Evolutionary conservation across 2,113 vertebrate species (phyloP), one percentile per base, ranked within the genome.

Genomic region (Brachyistius frenatus): DNA sequence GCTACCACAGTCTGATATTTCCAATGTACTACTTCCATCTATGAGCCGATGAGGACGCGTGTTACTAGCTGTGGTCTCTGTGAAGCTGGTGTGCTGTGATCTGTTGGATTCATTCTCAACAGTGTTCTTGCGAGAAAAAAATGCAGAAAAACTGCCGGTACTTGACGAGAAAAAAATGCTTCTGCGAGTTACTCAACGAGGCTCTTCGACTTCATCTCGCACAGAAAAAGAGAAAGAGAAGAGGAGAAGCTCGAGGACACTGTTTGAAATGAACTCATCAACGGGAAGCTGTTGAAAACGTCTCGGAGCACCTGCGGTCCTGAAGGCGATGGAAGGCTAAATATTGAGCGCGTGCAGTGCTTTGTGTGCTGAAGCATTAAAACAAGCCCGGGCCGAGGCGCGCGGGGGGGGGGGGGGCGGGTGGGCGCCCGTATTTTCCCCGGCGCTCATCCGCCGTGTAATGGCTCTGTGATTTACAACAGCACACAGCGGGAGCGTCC

Each of bases 391-490:
- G 9, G 52, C 35, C 63, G 57, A 73, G 23, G 49, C 47, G 39
- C 32, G 23, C 47, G 39, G 36, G 23, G 44, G 30, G 7, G 44
- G 30, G 7, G 15, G 15, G 63, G 72, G 63, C 49, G 31, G n/a
- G 4, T 30, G 72, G 30, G 23, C 23, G 23, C 23, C 74, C 36
- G 30, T 74, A 77, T 83, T 81, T 80, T 61, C 56, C 9, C 23
- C 50, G 53, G 36, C 53, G 61, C 73, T 80, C 76, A 80, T 74
- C 68, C 64, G 33, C 66, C 7, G 1, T 73, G 69, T 89, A 87
- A 90, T 85, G 83, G 75, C 73, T 80, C 76, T 61, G 71, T 82
- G 72, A 87, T 85, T 88, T 85, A 80, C 73, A 66, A 41, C 76
- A 61, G 71, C 10, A 37, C 79, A 61, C 78, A 47, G 36, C 10